Conservation (phyloP, 2,113 vertebrate genomes). For the Oryzias curvinotus region DNA sequence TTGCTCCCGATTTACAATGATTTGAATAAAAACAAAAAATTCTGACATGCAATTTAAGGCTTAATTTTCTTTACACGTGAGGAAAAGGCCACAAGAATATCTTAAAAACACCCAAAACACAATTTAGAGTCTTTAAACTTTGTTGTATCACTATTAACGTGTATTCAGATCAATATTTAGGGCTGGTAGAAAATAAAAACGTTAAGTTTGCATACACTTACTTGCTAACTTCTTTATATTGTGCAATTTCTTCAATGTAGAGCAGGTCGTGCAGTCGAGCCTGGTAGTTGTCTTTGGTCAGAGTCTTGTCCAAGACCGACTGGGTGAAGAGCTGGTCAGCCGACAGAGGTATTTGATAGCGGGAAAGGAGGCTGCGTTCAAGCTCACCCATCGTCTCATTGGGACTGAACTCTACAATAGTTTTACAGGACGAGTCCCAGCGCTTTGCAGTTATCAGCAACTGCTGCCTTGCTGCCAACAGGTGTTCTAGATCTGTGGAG, state of each 20-base stretch:
- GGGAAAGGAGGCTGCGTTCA: slow-evolving; percentile 92
- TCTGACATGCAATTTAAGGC: too few species aligned
- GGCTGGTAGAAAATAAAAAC: background rate
- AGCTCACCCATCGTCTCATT: slow-evolving; percentile 93
- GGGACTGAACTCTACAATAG: slow-evolving; percentile 91
- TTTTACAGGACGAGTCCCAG: slow-evolving; percentile 97
- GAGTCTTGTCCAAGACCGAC: slow-evolving; percentile 95
- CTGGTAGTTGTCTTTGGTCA: slow-evolving; percentile 97
- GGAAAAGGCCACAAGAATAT: too few species aligned
- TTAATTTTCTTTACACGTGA: too few species aligned
- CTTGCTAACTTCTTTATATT: slow-evolving; percentile 99
- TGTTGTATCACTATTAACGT: too few species aligned
- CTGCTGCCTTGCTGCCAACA: slow-evolving; percentile 95
- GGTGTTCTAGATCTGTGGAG: slow-evolving; percentile 89
- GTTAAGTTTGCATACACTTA: slow-evolving; percentile 71
- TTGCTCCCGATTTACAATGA: too few species aligned
- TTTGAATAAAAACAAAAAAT: too few species aligned
- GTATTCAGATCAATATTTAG: too few species aligned
- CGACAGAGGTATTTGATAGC: slow-evolving; percentile 98
- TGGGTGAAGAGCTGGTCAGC: slow-evolving; percentile 99
- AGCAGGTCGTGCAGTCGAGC: slow-evolving; percentile 95
- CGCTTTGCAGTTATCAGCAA: slow-evolving; percentile 93
- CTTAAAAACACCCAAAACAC: too few species aligned
- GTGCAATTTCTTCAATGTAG: slow-evolving; percentile 98
- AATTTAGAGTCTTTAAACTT: too few species aligned